Percentiles rank a stretch among this genome's conserved stretches.
These are phyloP conservation scores for Falco cherrug DNA, from an alignment of 2,797 vertebrate genomes.

Conservation along the genomic window DNA sequence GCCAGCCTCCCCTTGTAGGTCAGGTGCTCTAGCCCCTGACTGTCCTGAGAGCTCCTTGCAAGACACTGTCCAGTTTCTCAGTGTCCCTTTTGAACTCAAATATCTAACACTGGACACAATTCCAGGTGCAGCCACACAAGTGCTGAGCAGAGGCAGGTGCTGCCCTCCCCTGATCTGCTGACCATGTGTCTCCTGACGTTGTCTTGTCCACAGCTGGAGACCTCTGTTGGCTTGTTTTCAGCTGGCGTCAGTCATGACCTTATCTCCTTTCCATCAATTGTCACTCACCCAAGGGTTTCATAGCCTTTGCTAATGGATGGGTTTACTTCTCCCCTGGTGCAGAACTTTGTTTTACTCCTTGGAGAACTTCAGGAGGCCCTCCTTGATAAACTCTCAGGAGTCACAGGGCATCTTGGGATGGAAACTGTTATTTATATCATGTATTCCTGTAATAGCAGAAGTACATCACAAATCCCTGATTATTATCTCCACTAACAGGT, in stretches of 20 bases:
- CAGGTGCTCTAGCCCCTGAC: background rate
- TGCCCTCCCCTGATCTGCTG: background rate
- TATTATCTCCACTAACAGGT: background rate
- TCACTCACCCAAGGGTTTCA: background rate
- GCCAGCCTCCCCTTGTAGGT: background rate
- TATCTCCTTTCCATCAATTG: background rate
- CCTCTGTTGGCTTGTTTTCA: background rate
- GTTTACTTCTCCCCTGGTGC: background rate
- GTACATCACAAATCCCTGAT: background rate
- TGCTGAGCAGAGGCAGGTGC: background rate
- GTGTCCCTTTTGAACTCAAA: background rate
- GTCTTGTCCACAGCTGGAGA: background rate
- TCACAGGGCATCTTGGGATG: background rate
- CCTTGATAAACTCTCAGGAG: background rate
- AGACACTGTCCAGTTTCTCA: background rate
- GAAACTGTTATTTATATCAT: background rate
- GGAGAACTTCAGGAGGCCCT: background rate
- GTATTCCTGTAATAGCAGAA: background rate
- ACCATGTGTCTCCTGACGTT: background rate
- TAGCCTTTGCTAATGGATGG: background rate
- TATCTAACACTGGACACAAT: background rate
- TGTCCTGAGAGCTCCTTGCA: background rate
- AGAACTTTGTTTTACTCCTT: background rate
- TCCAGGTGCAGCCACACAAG: background rate
- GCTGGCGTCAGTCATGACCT: background rate